phyloP scores from a whole-genome alignment of 1,140 invertebrate genomes.

The Rhizoglyphus robini region DNA sequence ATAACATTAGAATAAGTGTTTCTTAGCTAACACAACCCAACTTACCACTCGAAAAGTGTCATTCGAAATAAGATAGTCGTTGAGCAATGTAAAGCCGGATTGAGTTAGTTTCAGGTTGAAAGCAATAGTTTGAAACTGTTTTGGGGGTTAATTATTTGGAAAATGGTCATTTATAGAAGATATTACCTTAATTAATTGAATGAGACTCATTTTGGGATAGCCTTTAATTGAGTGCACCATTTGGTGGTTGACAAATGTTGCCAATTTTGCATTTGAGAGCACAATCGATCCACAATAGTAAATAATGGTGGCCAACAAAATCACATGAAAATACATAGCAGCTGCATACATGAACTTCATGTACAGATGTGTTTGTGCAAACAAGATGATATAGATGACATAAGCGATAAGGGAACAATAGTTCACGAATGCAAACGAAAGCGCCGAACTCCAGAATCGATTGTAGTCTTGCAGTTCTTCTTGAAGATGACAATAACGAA shows the following conservation, averaged over 20 bases:
- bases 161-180: too few relatives aligned
- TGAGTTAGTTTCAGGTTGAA: not conserved
- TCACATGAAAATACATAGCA: not conserved
- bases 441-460: not conserved
- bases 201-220: too few relatives aligned
- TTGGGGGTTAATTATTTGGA: too few relatives aligned
- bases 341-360: not conserved
- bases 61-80: not conserved
- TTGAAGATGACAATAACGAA: not conserved
- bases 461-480: not conserved
- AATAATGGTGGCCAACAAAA: not conserved
- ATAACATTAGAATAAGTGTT: not conserved
- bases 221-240: not conserved
- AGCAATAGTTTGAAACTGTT: not conserved
- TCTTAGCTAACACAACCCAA: too few relatives aligned
- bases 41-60: not conserved
- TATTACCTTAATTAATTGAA: not conserved
- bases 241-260: not conserved
- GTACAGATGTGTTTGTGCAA: not conserved
- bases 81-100: not conserved
- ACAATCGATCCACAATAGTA: not conserved
- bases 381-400: not conserved
- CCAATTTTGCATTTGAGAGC: not conserved
- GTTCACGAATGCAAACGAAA: not conserved
- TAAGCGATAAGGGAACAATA: too few relatives aligned